Evolutionary conservation across 2,113 vertebrate species (phyloP).

Genomic region (Pseudorasbora parva): DNA sequence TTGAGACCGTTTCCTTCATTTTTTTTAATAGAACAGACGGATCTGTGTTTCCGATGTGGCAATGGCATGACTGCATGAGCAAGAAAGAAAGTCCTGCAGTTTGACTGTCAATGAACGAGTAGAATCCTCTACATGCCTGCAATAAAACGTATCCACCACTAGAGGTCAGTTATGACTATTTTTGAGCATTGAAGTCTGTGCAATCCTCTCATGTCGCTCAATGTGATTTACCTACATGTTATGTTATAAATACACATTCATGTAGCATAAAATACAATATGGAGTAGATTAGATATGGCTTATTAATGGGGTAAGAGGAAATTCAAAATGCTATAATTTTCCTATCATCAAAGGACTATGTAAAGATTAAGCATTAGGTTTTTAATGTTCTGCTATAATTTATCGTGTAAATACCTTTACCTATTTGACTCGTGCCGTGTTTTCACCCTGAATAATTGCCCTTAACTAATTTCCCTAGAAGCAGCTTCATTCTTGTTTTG

Average conservation of each 20-base stretch:
- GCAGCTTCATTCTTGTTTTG: neutral
- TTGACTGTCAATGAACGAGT: neutral
- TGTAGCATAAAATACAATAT: slow-evolving; percentile 21
- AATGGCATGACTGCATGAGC: slow-evolving; percentile 49
- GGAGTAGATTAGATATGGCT: neutral
- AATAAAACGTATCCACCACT: slow-evolving; percentile 62
- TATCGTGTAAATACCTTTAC: neutral
- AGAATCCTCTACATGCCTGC: slow-evolving; percentile 41
- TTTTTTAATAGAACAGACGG: slow-evolving; percentile 66
- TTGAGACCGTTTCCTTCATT: slow-evolving; percentile 76
- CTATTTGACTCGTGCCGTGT: neutral
- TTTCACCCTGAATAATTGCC: slow-evolving; percentile 6
- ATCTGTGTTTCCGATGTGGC: slow-evolving; percentile 51
- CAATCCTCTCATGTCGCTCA: neutral
- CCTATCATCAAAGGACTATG: neutral
- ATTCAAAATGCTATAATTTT: neutral
- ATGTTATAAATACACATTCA: slow-evolving; percentile 3
- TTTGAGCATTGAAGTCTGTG: neutral
- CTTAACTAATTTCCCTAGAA: neutral
- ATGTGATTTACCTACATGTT: slow-evolving; percentile 1
- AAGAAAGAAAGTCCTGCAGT: neutral
- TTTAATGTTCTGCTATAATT: neutral
- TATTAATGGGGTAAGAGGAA: slow-evolving; percentile 11
- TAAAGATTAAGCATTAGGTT: slow-evolving; percentile 7
- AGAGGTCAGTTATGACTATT: slow-evolving; percentile 73